Percentiles rank a stretch among this genome's conserved stretches.
Evolutionary conservation across 2,113 vertebrate species (phyloP).

Genomic region (Cisticola juncidis): DNA sequence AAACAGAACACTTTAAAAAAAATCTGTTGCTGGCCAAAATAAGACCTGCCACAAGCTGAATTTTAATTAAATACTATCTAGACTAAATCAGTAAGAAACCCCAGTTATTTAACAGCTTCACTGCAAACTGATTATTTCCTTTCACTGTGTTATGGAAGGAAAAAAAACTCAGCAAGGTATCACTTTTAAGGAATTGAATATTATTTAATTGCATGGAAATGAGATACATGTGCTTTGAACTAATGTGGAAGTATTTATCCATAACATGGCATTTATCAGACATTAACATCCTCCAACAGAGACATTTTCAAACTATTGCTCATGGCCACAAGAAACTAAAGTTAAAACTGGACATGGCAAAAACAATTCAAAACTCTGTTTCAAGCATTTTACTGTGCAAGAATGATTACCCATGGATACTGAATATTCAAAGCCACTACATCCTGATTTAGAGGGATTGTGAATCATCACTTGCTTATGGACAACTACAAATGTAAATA

Average conservation of each 20-base stretch:
- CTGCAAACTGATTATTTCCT: not conserved
- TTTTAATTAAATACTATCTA: constrained; percentile 15
- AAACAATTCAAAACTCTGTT: not conserved
- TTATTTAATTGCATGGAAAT: not conserved
- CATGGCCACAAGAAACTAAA: not conserved
- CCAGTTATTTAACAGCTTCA: not conserved
- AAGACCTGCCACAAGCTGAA: not conserved
- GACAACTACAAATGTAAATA: not conserved
- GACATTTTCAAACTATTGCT: not conserved
- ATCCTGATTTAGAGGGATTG: not conserved
- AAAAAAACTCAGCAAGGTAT: not conserved
- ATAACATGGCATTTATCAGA: not conserved
- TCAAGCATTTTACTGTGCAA: not conserved
- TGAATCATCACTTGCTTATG: not conserved
- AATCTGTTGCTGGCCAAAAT: not conserved
- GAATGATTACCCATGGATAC: not conserved
- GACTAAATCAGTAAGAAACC: not conserved
- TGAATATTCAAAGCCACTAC: not conserved
- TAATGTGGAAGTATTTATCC: not conserved
- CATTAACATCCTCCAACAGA: not conserved
- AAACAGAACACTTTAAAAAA: not conserved
- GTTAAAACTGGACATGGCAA: not conserved
- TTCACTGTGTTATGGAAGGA: not conserved
- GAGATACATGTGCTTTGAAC: not conserved
- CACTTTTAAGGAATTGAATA: not conserved